Evolutionary conservation across 2,888 invertebrate species (phyloP).

Genomic region (Diaperis boleti): DNA sequence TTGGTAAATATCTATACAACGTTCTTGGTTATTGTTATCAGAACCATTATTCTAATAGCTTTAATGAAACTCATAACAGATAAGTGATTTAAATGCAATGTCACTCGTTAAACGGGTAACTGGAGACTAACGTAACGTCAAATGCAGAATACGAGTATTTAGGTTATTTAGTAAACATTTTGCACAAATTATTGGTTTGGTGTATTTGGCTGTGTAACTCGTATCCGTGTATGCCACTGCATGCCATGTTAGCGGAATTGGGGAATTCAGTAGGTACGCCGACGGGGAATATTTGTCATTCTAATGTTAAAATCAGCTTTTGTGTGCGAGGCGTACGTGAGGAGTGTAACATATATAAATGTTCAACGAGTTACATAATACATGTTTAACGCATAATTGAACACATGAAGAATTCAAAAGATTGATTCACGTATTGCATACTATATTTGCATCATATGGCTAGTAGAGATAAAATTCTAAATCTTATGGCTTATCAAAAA

Average conservation of each 20-base stretch:
- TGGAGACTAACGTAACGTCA: slow-evolving; percentile 1
- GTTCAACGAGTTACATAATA: too few species aligned
- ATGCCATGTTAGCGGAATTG: slow-evolving; percentile 26
- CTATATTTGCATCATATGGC: too few species aligned
- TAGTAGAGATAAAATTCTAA: too few species aligned
- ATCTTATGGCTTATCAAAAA: too few species aligned
- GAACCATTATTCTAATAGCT: not conserved
- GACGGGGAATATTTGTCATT: slow-evolving; percentile 11
- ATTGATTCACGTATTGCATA: too few species aligned
- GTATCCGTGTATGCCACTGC: slow-evolving; percentile 18
- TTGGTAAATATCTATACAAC: not conserved
- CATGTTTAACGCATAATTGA: too few species aligned
- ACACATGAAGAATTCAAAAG: too few species aligned
- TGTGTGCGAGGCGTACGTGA: too few species aligned
- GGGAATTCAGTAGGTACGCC: slow-evolving; percentile 9
- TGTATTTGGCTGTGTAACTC: slow-evolving; percentile 19
- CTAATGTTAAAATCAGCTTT: slow-evolving; percentile 5
- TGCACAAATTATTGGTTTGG: slow-evolving; percentile 20
- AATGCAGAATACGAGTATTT: slow-evolving; percentile 5
- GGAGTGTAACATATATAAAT: too few species aligned
- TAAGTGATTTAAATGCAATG: not conserved
- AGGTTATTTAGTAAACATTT: slow-evolving; percentile 2
- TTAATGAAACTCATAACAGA: not conserved
- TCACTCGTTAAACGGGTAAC: not conserved
- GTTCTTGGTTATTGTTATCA: not conserved